Evolutionary conservation across 2,888 invertebrate species (phyloP).

Genomic region (Saturnia pavonia): DNA sequence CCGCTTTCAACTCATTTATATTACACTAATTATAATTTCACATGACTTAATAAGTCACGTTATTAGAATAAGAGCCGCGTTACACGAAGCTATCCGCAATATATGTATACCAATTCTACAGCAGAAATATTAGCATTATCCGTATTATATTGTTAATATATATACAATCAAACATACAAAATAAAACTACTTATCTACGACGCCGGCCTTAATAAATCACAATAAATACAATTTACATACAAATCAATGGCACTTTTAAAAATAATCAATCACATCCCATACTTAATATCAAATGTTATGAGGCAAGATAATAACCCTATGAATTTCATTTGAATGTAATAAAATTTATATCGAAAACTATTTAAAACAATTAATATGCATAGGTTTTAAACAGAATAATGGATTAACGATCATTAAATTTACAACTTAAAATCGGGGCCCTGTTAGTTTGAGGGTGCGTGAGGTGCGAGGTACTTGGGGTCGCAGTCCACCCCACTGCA

Average conservation of each 20-base stretch:
- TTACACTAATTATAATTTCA: not conserved
- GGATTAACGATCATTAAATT: no score
- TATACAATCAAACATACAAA: not conserved
- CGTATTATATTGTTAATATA: not conserved
- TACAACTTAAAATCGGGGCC: no score
- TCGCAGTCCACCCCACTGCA: no score
- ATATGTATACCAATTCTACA: not conserved
- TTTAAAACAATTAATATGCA: not conserved
- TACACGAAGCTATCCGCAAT: not conserved
- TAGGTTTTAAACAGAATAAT: not conserved
- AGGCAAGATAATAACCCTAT: constrained; percentile 19
- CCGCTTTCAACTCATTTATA: not conserved
- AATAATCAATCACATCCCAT: constrained; percentile 30
- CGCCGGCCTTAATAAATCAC: constrained; percentile 23
- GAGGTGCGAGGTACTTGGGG: no score
- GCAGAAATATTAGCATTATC: not conserved
- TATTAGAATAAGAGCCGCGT: not conserved
- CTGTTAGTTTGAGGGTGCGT: no score
- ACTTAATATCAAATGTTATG: constrained; percentile 4
- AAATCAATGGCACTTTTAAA: constrained; percentile 36
- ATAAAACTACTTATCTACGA: not conserved
- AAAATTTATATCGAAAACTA: not conserved
- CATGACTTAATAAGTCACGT: not conserved
- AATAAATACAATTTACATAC: constrained; percentile 26
- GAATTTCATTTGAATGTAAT: constrained; percentile 19